phyloP scores from a whole-genome alignment of 2,113 vertebrate species.

The Silurus asotus region DNA sequence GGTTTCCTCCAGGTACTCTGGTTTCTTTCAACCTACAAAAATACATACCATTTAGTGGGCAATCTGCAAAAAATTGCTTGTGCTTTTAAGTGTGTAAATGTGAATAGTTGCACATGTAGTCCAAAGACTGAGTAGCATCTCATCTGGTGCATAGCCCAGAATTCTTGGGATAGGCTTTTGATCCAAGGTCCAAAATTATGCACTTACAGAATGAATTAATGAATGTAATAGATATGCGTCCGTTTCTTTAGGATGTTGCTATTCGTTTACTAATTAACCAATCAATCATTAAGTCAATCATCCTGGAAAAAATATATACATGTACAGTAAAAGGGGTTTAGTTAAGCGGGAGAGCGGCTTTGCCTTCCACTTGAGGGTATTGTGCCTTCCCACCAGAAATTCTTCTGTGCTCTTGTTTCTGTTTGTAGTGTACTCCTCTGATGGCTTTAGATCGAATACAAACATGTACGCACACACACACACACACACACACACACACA shows the following conservation, averaged over 20 bases:
- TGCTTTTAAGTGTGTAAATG: background rate
- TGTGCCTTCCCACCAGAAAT: background rate
- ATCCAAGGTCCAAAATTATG: background rate
- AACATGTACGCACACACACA: background rate
- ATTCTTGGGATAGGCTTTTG: background rate
- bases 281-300: background rate
- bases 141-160: background rate
- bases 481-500: background rate
- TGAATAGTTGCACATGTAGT: slow-evolving; percentile 7
- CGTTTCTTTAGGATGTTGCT: background rate
- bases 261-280: background rate
- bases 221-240: background rate
- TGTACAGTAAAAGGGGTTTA: background rate
- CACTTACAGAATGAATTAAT: background rate
- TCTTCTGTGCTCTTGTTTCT: slow-evolving; percentile 24
- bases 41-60: background rate
- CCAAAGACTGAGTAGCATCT: background rate
- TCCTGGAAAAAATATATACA: background rate
- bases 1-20: background rate
- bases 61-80: background rate
- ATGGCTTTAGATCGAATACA: background rate
- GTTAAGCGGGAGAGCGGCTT: background rate
- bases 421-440: slow-evolving; percentile 9
- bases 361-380: background rate
- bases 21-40: background rate